phyloP scores from a whole-genome alignment of 1,140 invertebrate genomes.

The Hylaeus volcanicus region DNA sequence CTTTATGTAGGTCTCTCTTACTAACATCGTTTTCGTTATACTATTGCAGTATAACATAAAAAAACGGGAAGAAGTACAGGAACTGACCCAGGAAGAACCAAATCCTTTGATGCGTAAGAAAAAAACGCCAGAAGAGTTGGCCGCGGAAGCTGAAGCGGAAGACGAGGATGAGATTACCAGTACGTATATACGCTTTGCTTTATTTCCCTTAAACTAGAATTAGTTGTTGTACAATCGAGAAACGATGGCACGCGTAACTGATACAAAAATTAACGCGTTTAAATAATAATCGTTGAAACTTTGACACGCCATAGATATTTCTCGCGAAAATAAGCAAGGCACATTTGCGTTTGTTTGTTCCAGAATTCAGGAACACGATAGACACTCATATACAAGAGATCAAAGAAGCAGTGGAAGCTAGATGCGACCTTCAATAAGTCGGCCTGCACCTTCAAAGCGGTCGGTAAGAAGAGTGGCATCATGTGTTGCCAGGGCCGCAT shows the following conservation, averaged over 20 bases:
- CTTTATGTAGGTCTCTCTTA: too few species aligned
- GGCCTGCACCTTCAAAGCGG: conserved; percentile 59
- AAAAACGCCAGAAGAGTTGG: conserved; percentile 98
- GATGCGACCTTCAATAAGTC: conserved; percentile 93
- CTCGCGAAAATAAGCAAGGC: too few species aligned
- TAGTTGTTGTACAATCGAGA: too few species aligned
- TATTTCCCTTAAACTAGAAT: neutral
- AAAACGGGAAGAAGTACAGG: conserved; percentile 95
- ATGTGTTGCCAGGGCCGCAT: conserved; percentile 66
- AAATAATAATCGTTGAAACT: too few species aligned
- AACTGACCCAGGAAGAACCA: conserved; percentile 90
- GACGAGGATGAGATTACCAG: conserved; percentile 98
- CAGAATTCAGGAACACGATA: conserved; percentile 97
- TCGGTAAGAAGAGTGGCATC: conserved; percentile 65
- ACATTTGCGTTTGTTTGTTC: conserved; percentile 74
- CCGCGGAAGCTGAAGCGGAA: conserved; percentile 95
- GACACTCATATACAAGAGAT: conserved; percentile 96
- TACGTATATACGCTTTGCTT: conserved; percentile 81
- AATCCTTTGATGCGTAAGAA: conserved; percentile 97
- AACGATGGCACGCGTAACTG: too few species aligned
- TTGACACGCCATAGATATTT: too few species aligned
- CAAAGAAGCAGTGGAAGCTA: conserved; percentile 94
- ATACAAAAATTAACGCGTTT: too few species aligned
- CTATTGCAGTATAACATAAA: conserved; percentile 96
- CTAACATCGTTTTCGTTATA: conserved; percentile 18